Evolutionary conservation across 2,113 vertebrate genomes (phyloP).

Genomic region (Panthera leo): DNA sequence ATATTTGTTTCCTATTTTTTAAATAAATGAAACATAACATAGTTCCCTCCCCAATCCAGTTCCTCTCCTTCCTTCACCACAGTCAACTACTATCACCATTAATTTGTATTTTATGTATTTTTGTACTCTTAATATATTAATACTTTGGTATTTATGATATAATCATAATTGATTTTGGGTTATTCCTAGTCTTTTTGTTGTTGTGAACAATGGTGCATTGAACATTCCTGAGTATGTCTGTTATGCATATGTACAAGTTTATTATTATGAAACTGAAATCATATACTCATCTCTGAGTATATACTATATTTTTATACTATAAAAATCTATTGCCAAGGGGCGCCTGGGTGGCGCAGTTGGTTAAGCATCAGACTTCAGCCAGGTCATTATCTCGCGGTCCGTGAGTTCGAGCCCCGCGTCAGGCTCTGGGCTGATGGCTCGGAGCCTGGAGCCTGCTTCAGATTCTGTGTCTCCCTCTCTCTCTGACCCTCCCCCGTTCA

Average conservation of each 20-base stretch:
- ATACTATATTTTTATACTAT: not conserved
- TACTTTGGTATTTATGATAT: not conserved
- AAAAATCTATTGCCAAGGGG: not conserved
- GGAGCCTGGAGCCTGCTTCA: too few relatives aligned
- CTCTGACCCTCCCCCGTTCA: too few relatives aligned
- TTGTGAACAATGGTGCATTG: not conserved
- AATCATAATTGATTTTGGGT: not conserved
- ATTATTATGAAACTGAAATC: not conserved
- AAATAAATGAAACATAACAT: not conserved
- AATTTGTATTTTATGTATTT: conserved; percentile 28
- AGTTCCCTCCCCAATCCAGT: not conserved
- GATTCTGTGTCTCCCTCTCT: too few relatives aligned
- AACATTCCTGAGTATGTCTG: not conserved
- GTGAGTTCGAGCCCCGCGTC: too few relatives aligned
- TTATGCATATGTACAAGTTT: not conserved
- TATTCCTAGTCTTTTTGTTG: not conserved
- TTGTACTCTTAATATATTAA: not conserved
- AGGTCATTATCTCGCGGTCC: too few relatives aligned
- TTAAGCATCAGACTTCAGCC: too few relatives aligned
- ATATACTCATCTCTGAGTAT: not conserved
- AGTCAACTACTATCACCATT: not conserved
- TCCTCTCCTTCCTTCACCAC: not conserved
- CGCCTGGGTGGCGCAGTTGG: too few relatives aligned
- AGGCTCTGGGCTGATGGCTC: too few relatives aligned
- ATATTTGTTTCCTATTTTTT: conserved; percentile 27